Evolutionary conservation across 1,140 invertebrate genomes (phyloP), one percentile per base, ranked within the genome.

Genomic region (Ctenoplectra terminalis): DNA sequence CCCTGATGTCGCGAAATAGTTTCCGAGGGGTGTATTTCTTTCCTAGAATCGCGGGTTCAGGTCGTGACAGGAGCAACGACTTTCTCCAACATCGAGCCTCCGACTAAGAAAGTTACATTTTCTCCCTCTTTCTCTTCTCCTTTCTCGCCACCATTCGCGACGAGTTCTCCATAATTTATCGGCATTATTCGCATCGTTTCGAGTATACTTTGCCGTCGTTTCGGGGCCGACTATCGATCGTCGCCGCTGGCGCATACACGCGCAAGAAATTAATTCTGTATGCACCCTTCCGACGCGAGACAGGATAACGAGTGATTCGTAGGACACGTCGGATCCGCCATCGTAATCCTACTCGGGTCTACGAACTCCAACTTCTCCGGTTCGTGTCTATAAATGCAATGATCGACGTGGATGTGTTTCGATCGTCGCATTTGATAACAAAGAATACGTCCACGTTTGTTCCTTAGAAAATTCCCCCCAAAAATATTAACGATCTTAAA

Each of bases 251-350:
- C 48, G 60, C 77, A 72, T 64, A 87, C 76, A 73, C 66, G 70
- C 58, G 61, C 76, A 83, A 86, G 85, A 82, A 87, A 82, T 87
- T 83, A 86, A 85, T 88, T 91, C 83, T 56, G 78, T 82, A 88
- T 89, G 85, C 88, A 88, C 87, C 87, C 88, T 85, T 66, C 71
- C 20, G n/a, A 26, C 48, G 37, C 58, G 64, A 60, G 61, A 70
- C n/a, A 48, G 60, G 75, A 79, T 83, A 86, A 87, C 85, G 72
- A 82, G 58, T 84, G 82, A 89, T 87, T 81, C 81, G 85, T 63
- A 72, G 63, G 63, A 80, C 66, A 54, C 72, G 56, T 70, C 61
- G 63, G 13, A 64, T 46, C 34, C 54, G 50, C 58, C 50, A 83
- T 82, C 84, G 78, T 81, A 58, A 48, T 79, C 40, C 50, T n/a